Evolutionary conservation across 2,113 vertebrate species (phyloP).

Genomic region (Erythrocercus mccallii): DNA sequence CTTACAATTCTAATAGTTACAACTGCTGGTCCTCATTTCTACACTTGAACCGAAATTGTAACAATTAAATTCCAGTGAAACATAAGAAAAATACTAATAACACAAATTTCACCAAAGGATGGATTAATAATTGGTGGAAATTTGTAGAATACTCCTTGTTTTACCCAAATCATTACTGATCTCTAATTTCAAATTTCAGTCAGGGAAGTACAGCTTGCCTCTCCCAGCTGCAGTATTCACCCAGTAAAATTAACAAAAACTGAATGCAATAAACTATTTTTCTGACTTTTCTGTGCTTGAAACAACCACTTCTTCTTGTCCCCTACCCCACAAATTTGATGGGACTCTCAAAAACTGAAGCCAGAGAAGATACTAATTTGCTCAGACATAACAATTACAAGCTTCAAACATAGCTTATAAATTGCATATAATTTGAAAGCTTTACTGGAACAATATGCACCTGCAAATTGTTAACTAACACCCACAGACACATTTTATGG

Average conservation of each 20-base stretch:
- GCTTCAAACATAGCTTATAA: conserved; percentile 46
- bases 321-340: not conserved
- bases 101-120: not conserved
- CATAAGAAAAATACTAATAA: not conserved
- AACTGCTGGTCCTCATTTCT: not conserved
- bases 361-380: conserved; percentile 28
- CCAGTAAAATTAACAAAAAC: not conserved
- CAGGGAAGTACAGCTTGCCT: not conserved
- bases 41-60: not conserved
- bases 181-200: not conserved
- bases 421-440: conserved; percentile 54
- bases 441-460: conserved; percentile 59
- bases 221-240: not conserved
- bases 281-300: not conserved
- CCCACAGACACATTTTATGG: conserved; percentile 68
- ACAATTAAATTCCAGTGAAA: not conserved
- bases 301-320: not conserved
- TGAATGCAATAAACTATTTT: not conserved
- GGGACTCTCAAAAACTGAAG: not conserved
- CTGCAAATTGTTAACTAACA: conserved; percentile 75
- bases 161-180: not conserved
- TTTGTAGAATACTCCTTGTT: not conserved
- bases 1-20: not conserved
- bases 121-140: not conserved
- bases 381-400: conserved; percentile 7